Conservation (phyloP, 2,797 vertebrate genomes). For the Pogoniulus pusillus region DNA sequence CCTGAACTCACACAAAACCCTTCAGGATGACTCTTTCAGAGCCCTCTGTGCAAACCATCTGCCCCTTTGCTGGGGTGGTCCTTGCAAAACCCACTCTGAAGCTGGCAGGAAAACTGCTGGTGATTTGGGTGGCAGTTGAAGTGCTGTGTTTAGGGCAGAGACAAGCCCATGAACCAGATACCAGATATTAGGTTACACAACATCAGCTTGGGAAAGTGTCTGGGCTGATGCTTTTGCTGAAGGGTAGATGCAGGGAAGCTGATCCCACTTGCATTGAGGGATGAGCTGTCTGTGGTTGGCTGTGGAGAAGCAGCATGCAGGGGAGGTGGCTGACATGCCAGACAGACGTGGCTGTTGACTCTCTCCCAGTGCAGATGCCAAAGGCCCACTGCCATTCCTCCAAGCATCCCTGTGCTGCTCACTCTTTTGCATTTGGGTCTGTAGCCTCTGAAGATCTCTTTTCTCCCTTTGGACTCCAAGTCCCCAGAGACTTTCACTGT, state of each 20-base stretch:
- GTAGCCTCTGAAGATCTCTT: neutral
- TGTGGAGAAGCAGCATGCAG: neutral
- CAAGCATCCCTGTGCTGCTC: neutral
- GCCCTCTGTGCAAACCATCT: neutral
- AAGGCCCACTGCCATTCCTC: neutral
- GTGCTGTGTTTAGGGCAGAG: neutral
- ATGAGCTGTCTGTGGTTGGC: conserved; percentile 25
- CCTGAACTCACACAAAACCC: neutral
- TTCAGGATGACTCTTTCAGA: neutral
- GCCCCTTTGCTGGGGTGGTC: neutral
- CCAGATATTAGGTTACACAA: conserved; percentile 7
- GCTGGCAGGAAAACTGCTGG: neutral
- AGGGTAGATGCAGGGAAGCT: conserved; percentile 46
- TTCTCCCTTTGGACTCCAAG: neutral
- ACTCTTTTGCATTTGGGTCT: neutral
- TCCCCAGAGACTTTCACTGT: neutral
- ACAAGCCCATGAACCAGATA: conserved; percentile 31
- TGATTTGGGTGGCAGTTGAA: neutral
- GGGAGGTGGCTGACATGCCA: conserved; percentile 33
- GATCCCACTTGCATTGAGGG: conserved; percentile 51
- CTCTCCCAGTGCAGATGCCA: conserved; percentile 15
- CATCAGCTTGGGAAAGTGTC: neutral
- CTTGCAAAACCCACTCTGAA: neutral
- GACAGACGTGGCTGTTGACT: conserved; percentile 25
- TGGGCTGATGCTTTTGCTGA: conserved; percentile 14